Base-by-base conservation (phyloP, 2,797 vertebrate species). In the Sebastes hubbsi region DNA sequence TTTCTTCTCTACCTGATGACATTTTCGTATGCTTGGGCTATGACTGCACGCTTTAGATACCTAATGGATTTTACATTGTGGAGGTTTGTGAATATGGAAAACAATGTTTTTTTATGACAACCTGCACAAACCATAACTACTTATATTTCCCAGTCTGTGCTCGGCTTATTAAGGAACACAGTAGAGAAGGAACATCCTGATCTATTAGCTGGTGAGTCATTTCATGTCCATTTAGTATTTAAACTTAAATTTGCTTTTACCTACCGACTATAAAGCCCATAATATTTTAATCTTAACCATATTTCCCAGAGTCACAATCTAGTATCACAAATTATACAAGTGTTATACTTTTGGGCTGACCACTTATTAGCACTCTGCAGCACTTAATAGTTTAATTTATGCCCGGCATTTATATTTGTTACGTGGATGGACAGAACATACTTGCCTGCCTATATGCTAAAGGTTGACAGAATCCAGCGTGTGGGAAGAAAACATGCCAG, bases 401-500 rank as follows among this genome's bases (percentile, higher is more conserved):
- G n/a, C 42, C 24, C 42, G n/a, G 12, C 24, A 29, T 62, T 52
- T 68, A 77, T 34, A 72, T 58, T 69, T 81, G 56, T 72, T 58
- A 46, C 64, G 60, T 66, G 86, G 65, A 80, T 66, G 14, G 68
- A 84, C 84, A 29, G 49, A 78, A 88, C 83, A 85, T 81, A 71
- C 84, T 83, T 84, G 73, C 63, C 56, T 76, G 75, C 81, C 88
- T 82, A 65, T 82, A 89, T 22, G 66, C 8, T 87, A 89, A 87
- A 84, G 81, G 88, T 85, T 92, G 85, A 88, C 30, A 82, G 84
- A 67, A 82, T 80, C 72, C 63, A 66, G 67, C 69, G 78, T 71
- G 75, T 65, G 81, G 67, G 67, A 72, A 72, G 74, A 84, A 89
- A 91, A 92, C 87, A 92, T 85, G 85, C 84, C 88, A 85, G 84